phyloP scores from a whole-genome alignment of 2,888 invertebrate genomes.

The Sepiola atlantica region DNA sequence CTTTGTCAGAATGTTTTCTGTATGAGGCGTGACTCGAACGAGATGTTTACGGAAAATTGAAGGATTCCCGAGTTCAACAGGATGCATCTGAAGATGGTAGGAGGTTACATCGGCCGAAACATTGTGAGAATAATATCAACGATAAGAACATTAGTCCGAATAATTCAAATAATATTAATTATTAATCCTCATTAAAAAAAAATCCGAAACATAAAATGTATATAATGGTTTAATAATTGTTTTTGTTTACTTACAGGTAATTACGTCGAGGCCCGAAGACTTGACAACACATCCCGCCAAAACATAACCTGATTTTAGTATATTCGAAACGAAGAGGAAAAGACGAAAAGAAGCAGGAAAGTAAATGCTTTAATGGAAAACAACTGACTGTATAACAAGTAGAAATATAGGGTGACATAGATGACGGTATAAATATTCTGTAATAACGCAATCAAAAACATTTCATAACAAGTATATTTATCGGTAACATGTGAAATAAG shows the following conservation, averaged over 20 bases:
- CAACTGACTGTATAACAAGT: neutral
- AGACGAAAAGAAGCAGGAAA: neutral
- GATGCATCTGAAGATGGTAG: too few relatives aligned
- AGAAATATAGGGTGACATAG: neutral
- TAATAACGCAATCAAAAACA: neutral
- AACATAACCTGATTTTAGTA: rapidly evolving
- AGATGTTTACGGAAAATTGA: too few relatives aligned
- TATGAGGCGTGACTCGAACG: too few relatives aligned
- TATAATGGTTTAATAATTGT: neutral
- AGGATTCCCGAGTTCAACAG: too few relatives aligned
- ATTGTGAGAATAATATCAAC: too few relatives aligned
- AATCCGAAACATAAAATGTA: too few relatives aligned
- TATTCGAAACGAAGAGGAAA: neutral
- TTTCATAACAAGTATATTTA: neutral
- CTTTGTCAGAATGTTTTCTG: too few relatives aligned
- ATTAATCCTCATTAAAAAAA: too few relatives aligned
- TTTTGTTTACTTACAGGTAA: neutral
- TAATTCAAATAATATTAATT: too few relatives aligned
- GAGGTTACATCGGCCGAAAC: too few relatives aligned
- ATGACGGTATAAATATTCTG: neutral
- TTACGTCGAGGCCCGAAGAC: neutral
- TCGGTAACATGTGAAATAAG: neutral
- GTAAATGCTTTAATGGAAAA: neutral
- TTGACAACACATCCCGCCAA: neutral
- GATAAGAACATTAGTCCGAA: too few relatives aligned